Base-by-base conservation (phyloP, 2,888 invertebrate genomes). In the Coremacera marginata region DNA sequence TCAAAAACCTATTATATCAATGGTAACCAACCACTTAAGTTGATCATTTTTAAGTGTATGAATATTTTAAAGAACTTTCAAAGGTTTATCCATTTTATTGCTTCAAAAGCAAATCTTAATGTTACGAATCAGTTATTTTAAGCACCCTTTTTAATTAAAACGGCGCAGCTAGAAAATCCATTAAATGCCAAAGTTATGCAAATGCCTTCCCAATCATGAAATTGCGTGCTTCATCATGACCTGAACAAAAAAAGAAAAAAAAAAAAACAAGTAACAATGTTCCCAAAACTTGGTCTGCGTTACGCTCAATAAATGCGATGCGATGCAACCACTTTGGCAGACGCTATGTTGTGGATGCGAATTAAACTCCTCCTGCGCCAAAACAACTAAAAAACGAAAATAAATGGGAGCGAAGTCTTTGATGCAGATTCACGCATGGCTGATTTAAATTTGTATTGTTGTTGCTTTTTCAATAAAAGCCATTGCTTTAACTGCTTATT, bases 401-500 rank as follows among this genome's bases (percentile, higher is more conserved):
- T n/a, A 37, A 49, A n/a, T 14, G 55, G 19, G 55, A 62, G 62
- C 31, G 2, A 16, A 27, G 62, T 27, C 62, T 14, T 27, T n/a
- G 55, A 27, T 57, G 70, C 34, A 70, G 31, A 34, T 70, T 52
- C 70, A 70, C 70, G 70, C 70, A 70, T 55, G 67, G 31, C 65
- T 31, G 34, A 65, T 68, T 37, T 37, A 44, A 68, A 44, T 44
- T 51, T 22, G 49, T 22, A 25, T 27, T 70, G 14, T 68, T 68
- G 37, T 22, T 44, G 44, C 44, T 44, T 44, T 44, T 44, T 44
- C 44, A 44, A 44, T 44, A 44, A 44, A 44, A 44, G 44, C 44
- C 44, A 44, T 44, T 84, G 83, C 70, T 84, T 85, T 85, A 84
- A 84, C 85, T 84, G 85, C 85, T 84, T 85, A 85, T 85, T 60